Percentiles rank a stretch among this genome's conserved stretches.
Evolutionary conservation across 2,797 vertebrate species (phyloP).

Genomic region (Tauraco hartlaubi): DNA sequence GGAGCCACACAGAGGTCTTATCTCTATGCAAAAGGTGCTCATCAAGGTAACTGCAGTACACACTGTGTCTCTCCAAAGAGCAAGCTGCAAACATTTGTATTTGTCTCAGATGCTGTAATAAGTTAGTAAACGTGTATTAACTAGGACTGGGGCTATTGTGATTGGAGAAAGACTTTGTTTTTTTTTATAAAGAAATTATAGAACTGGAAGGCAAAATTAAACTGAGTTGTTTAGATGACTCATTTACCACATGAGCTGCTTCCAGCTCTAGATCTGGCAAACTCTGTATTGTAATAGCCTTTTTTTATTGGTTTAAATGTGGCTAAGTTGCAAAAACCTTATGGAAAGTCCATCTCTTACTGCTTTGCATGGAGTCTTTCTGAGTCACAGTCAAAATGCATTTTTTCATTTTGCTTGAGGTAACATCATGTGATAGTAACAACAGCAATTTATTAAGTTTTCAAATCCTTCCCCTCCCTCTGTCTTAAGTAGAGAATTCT

Average conservation of each 20-base stretch:
- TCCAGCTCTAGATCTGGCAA: conserved; percentile 40
- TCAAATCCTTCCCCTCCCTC: background rate
- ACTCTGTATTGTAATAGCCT: conserved; percentile 6
- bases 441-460: background rate
- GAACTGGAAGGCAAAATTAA: background rate
- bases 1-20: background rate
- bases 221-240: conserved; percentile 49
- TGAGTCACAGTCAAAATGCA: conserved; percentile 35
- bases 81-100: background rate
- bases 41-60: background rate
- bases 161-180: background rate
- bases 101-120: background rate
- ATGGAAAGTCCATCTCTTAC: background rate
- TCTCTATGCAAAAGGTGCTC: background rate
- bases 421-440: background rate
- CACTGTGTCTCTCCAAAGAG: background rate
- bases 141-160: background rate
- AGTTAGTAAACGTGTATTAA: background rate
- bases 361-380: background rate
- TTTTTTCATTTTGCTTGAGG: conserved; percentile 23
- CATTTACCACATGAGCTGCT: conserved; percentile 36
- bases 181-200: background rate
- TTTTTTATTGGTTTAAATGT: conserved; percentile 31
- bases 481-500: background rate
- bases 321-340: conserved; percentile 23